Base-by-base conservation (phyloP, 2,797 vertebrate species). In the Rallus crepitans region DNA sequence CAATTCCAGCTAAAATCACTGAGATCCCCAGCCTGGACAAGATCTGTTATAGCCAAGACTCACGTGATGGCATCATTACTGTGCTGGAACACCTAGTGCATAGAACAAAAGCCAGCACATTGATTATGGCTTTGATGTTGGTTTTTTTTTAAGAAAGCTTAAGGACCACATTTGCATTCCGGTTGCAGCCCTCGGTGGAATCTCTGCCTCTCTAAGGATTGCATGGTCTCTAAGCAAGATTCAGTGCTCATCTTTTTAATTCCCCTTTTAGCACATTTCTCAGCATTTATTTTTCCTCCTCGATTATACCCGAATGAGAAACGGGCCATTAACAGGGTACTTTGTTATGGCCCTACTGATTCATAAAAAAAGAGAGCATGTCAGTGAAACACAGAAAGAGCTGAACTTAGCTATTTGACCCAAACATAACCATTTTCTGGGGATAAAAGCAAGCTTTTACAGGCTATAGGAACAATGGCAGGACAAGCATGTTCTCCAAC, bases 101-200 rank as follows among this genome's bases (percentile, higher is more conserved):
- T 71, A 87, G 96, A 95, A 96, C 94, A 96, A 97, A 96, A 96
- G 93, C 60, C 88, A 87, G 86, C 78, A 65, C 90, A 18, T 61
- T 80, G 94, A 95, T 95, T 91, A 95, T 40, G 93, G 91, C 91
- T 90, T 80, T 91, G 92, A 23, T 94, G 95, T 40, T 94, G 90
- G 90, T 96, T 96, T 89, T 82, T 82, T 96, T 96, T 89, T 82
- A 89, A 92, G 91, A 57, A 91, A 79, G 91, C 93, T 92, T 27
- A 63, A 94, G 86, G 90, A 87, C 56, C 91, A 71, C 81, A 95
- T 95, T 96, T 95, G 90, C 93, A 95, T 94, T 96, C 91, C 88
- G 60, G 30, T n/a, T 53, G 78, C 94, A 94, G 86, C 90, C 86
- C 87, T 85, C 75, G 1, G 80, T 87, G 78, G 95, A 96, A 96